Evolutionary conservation across 2,888 invertebrate species (phyloP), one percentile per base, ranked within the genome.

Genomic region (Euplagia quadripunctaria): DNA sequence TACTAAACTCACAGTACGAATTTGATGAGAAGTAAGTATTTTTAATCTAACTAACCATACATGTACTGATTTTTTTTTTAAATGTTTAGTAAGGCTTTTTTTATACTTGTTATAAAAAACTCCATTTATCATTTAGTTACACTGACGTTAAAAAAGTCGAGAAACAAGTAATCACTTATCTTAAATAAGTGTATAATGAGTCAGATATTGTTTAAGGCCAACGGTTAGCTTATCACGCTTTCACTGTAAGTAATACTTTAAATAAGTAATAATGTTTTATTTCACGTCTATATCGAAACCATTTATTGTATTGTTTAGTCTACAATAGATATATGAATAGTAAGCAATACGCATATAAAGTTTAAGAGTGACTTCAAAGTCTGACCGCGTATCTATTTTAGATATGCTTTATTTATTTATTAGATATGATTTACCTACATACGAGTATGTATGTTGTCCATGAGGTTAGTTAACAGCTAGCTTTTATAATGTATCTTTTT

Each of bases 1-100:
- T 99, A 67, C 96, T 99, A 85, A 99, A 99, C 93, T 97, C 98
- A n/a, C 99, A 99, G 93, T 99, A 99, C 91, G 96, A 96, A 78
- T 99, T 99, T 89, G 98, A 98, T 91, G 98, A 98, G 79, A 97
- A 97, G 97, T 98, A 94, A 96, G 97, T 97, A 63, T 51, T 43
- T 12, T 5, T n/a, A 1, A n/a, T 5, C n/a, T n/a, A n/a, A 16
- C 4, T 17, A 17, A 55, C 17, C 17, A 17, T 55, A 20, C 20
- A 8, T 46, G 31, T n/a, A 55, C 55, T 0, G 17, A 55, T n/a
- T 17, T 6, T 55, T 2, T 55, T 17, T 55, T 7, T n/a, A 55
- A 55, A n/a, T 1, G 8, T 17, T 58, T 20, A 58, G 12, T 58
- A 58, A 58, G 58, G 58, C n/a, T n/a, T n/a, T 58, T 58, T 17